Base-by-base conservation (phyloP, 2,888 invertebrate species). In the Sinotaia quadrata region DNA sequence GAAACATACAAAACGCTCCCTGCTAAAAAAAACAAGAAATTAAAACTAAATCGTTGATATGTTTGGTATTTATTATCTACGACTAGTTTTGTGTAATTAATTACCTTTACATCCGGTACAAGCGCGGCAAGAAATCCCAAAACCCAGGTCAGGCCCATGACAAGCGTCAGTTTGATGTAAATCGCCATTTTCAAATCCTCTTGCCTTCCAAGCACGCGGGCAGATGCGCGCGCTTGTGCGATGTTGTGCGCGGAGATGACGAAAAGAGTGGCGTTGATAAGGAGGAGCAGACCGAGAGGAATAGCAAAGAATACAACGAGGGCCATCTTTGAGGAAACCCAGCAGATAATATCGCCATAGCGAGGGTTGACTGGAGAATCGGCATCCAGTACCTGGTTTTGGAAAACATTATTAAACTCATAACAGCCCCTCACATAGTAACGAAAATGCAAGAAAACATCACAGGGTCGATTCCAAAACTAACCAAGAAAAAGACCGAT, bases 271-370 rank as follows among this genome's bases (percentile, higher is more conserved):
- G 52, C n/a, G 56, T 74, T 72, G 44, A 70, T 57, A 18, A 66
- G 12, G 24, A 68, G 49, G 27, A 72, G 41, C 12, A 59, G 8
- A 33, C 56, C 36, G 27, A 69, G 37, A 7, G 74, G 74, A 15
- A 41, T 56, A 41, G 63, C 74, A 54, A 74, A 74, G 66, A 69
- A 74, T 29, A 72, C 41, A 12, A 68, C 41, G 47, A 74, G 61
- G 29, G 68, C 66, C 18, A 34, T 29, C 21, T 62, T 56, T 41
- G 61, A 70, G 44, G 59, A 36, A n/a, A 74, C 54, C 74, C 72
- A 74, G 54, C 74, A 72, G 18, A 72, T 37, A n/a, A 54, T 62
- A 8, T 49, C 18, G 4, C 74, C 74, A 65, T 74, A 74, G 4
- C 60, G 36, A 18, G 71, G 73, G 31, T 52, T 67, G 21, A 69